phyloP scores from a whole-genome alignment of 2,113 vertebrate species.

The Hucho hucho region DNA sequence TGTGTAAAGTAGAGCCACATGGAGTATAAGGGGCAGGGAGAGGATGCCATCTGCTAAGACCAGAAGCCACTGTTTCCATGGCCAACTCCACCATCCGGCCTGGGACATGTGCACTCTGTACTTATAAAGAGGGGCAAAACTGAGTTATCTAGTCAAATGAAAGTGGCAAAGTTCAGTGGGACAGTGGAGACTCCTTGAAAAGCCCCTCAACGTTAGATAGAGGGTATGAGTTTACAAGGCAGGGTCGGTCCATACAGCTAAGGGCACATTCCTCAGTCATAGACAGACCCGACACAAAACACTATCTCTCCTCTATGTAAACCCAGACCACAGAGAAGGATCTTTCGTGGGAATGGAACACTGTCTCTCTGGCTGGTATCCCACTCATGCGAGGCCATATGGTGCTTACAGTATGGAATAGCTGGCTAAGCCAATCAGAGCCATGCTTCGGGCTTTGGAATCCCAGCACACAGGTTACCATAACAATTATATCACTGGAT shows the following conservation, averaged over 20 bases:
- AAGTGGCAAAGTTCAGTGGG: conserved; percentile 23
- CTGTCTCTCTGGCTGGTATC: conserved; percentile 38
- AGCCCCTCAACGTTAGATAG: not conserved
- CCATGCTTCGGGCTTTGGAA: conserved; percentile 25
- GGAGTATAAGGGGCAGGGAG: conserved; percentile 59
- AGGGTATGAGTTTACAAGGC: not conserved
- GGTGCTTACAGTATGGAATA: conserved; percentile 36
- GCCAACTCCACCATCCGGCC: conserved; percentile 69
- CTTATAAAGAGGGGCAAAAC: conserved; percentile 46
- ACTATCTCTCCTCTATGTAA: conserved; percentile 46
- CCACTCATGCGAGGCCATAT: conserved; percentile 53
- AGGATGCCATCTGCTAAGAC: conserved; percentile 68
- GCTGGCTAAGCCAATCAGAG: conserved; percentile 37
- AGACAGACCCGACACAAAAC: conserved; percentile 47
- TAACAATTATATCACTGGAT: conserved; percentile 32
- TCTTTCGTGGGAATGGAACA: conserved; percentile 23
- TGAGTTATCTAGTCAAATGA: conserved; percentile 49
- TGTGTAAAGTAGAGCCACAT: conserved; percentile 64
- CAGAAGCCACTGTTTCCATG: conserved; percentile 61
- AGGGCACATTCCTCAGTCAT: conserved; percentile 38
- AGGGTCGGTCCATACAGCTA: conserved; percentile 8
- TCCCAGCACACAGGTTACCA: conserved; percentile 21
- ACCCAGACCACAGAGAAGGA: conserved; percentile 23
- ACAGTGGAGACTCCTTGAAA: not conserved
- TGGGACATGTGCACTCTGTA: conserved; percentile 35